Evolutionary conservation across 2,797 vertebrate genomes (phyloP).

Genomic region (Orientallactaga sibirica): DNA sequence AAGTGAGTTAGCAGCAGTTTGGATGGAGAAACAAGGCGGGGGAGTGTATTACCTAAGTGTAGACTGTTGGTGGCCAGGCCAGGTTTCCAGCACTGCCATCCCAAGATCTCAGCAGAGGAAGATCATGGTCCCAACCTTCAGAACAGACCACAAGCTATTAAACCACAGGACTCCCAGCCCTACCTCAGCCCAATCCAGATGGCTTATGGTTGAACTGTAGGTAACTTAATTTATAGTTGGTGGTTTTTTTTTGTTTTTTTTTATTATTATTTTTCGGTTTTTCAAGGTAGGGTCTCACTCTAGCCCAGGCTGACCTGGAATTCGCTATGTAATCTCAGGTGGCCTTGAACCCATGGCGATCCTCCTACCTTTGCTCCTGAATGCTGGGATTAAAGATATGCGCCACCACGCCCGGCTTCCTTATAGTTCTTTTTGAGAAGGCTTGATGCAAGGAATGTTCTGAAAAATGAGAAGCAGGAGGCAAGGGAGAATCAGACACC

Average conservation of each 20-base stretch:
- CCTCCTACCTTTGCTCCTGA: no score
- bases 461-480: background rate
- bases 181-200: background rate
- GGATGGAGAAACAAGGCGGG: background rate
- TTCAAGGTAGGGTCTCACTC: no score
- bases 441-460: background rate
- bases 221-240: background rate
- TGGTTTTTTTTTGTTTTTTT: no score
- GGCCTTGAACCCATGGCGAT: no score
- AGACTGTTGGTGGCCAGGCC: background rate
- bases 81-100: background rate
- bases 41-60: background rate
- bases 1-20: background rate
- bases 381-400: no score
- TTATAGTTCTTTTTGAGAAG: background rate
- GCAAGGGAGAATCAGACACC: background rate
- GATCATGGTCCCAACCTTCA: background rate
- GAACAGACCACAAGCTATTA: background rate
- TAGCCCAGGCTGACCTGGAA: no score
- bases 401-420: no score
- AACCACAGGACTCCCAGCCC: background rate
- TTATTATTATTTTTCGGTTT: no score
- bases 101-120: slow-evolving; percentile 17
- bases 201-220: background rate
- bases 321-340: no score